Base-by-base conservation (phyloP, 2,113 vertebrate species). In the Zosterops hypoxanthus region DNA sequence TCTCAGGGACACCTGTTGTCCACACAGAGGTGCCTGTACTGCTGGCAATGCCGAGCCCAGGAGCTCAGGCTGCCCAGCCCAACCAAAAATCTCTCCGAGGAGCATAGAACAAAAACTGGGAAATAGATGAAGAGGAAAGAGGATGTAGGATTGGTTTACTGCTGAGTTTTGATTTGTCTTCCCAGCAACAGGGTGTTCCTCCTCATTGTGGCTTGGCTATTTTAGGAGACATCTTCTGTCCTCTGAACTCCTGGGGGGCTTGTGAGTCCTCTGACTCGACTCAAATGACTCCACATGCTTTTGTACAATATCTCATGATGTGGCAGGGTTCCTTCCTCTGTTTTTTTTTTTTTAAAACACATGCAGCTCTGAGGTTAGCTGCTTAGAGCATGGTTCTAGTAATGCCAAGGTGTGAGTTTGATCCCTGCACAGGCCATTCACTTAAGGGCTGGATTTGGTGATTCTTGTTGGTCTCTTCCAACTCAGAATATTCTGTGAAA, bases 21-120 rank as follows among this genome's bases (percentile, higher is more conserved):
- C 6, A 7, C 33, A 8, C 19, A 44, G 46, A 0, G 0, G 19
- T 72, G n/a, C 44, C 55, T 28, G 24, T 23, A 5, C n/a, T 49
- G n/a, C 52, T 6, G 47, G 15, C 1, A 5, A 21, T 71, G 44
- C 28, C 8, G 2, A 76, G 60, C 39, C 17, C 50, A 14, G 20
- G 39, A 41, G 12, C 36, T 85, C 61, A 15, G 36, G 9, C 39
- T 55, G 55, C 33, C 31, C 91, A 36, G 50, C n/a, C 72, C 0
- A 0, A 64, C 12, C 39, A 63, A 52, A 69, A 77, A 9, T 15
- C 39, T 69, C 65, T 69, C 33, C 8, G 41, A 86, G 46, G 22
- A 86, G 9, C 14, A 41, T 31, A 81, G 31, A 81, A 23, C 34
- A 39, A 47, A 75, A 88, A 29, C 18, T 34, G 24, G 42, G 47